Percentiles rank a stretch among this genome's conserved stretches.
These are phyloP conservation scores for Stegophylla sp. DNA, from an alignment of 2,888 invertebrate genomes.

Conservation along the genomic window DNA sequence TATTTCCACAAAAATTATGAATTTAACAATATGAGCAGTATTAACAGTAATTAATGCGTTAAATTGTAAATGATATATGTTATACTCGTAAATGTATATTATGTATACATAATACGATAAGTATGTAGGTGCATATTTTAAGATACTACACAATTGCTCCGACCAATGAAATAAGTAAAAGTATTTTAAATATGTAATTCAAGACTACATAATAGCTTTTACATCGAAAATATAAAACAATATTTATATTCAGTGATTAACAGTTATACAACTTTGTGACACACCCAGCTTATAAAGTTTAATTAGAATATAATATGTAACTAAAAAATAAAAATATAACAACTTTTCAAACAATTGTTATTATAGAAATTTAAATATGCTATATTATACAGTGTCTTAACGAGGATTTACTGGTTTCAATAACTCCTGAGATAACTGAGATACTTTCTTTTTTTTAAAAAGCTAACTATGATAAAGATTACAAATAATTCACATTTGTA, in stretches of 20 bases:
- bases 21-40: not conserved
- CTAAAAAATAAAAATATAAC: not conserved
- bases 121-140: too few relatives aligned
- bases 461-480: too few relatives aligned
- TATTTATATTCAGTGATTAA: not conserved
- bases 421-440: too few relatives aligned
- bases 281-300: conserved; percentile 23
- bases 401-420: too few relatives aligned
- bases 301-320: not conserved
- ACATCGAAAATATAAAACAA: not conserved
- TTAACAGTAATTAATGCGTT: not conserved
- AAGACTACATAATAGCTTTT: not conserved
- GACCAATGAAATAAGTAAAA: not conserved
- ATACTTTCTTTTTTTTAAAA: too few relatives aligned
- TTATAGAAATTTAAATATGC: not conserved
- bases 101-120: too few relatives aligned
- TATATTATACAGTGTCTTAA: too few relatives aligned
- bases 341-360: not conserved
- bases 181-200: not conserved
- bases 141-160: not conserved
- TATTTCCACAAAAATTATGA: too few relatives aligned
- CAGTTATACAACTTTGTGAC: conserved; percentile 30
- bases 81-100: too few relatives aligned
- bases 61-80: not conserved
- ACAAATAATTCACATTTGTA: too few relatives aligned